Evolutionary conservation across 2,113 vertebrate species (phyloP), one percentile per base, ranked within the genome.

Genomic region (Tautogolabrus adspersus): DNA sequence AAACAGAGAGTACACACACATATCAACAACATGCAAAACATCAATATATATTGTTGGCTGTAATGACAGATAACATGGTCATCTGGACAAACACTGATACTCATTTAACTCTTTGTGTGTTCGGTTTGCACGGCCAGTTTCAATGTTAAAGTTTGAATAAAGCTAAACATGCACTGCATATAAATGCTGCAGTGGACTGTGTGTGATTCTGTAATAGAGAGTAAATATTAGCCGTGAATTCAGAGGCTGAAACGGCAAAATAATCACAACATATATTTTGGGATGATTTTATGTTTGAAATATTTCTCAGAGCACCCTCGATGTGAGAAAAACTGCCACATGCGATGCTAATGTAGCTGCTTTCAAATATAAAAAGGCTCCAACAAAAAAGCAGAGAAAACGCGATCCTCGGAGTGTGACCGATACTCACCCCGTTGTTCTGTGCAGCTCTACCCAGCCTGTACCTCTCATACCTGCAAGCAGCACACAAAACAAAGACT

Each of bases 381-480:
- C 30, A 6, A 34, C 30, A n/a, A 40, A 64, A 64, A 64, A 70
- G 70, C 5, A 55, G 1, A 56, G 70, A 54, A 60, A 3, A 37
- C 19, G 47, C 7, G 18, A 49, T 49, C 47, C 18, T 49, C 18
- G 1, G 47, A 49, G 47, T 8, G 1, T 0, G 19, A 75, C 68
- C 60, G 26, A 22, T 63, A 95, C 97, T 97, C 90, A 98, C 98
- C 86, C 96, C 97, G 6, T 97, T 98, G 88, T 95, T 97, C 83
- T 96, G 96, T 15, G 92, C 93, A 0, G 95, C 92, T 79, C 96
- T 95, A 44, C 97, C 96, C 0, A 94, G 94, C 80, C 98, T 91
- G 93, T 97, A 99, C 65, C 97, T 93, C 79, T 99, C 97, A 26
- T 98, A 99, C 91, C 98, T 99, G 92, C 22, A 21, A 86, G 74